Evolutionary conservation across 2,888 invertebrate genomes (phyloP), one percentile per base, ranked within the genome.

Genomic region (Habroteleia sp.): DNA sequence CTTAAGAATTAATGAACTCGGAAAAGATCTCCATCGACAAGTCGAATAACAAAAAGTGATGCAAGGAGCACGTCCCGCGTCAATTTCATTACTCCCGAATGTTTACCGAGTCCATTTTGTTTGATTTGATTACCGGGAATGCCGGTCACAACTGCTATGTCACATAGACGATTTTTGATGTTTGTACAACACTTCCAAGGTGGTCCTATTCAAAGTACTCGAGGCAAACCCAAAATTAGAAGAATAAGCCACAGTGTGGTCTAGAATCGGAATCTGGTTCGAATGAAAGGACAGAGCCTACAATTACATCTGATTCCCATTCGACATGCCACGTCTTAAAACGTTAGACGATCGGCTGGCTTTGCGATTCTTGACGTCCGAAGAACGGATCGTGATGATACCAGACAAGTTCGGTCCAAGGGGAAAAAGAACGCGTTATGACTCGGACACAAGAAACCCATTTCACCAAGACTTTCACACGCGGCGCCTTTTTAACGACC

Each of bases 381-480:
- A 31, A 23, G 41, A 11, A 23, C 10, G 35, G 35, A 25, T 17
- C 13, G 37, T 37, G 33, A 42, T 54, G 52, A 54, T 65, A 52
- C 52, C 8, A 6, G 42, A 3, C 58, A n/a, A 31, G 48, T 48
- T n/a, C 23, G 3, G 29, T 16, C n/a, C 2, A 8, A 65, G 62
- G 75, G 37, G 77, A 72, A 74, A 77, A 80, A 78, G 42, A 42
- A n/a, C 41, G 46, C 54, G 81, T 82, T 83, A 80, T 79, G 80
- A 83, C 78, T 81, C 39, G 63, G 48, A 29, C 69, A 83, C 79
- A 82, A 84, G 80, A 62, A 78, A 41, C 35, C 62, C 77, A 81
- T 82, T 82, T 81, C 76, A 77, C 78, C 62, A 41, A 65, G 63
- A 77, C 76, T 82, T 81, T 82, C 82, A 82, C 83, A 83, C 83